Base-by-base conservation (phyloP, 2,797 vertebrate genomes). In the Margarornis squamiger region DNA sequence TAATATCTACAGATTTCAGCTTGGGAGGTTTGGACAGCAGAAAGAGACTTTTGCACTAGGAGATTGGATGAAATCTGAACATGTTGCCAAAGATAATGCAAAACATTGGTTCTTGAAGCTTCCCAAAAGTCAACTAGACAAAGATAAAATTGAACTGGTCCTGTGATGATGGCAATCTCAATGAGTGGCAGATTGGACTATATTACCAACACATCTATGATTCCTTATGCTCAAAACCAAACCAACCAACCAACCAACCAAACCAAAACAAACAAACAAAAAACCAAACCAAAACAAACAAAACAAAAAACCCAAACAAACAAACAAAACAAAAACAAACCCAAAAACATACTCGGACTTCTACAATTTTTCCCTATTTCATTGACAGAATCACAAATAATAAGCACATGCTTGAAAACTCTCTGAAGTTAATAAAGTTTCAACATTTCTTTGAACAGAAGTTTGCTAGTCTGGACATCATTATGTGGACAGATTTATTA, bases 311-410 rank as follows among this genome's bases (percentile, higher is more conserved):
- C n/a, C n/a, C n/a, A 45, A 45, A 19, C 6, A 34, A 17, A 12
- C 38, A 38, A 38, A 38, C 38, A 43, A 34, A 22, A 43, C 19
- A n/a, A 19, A 73, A 32, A 5, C 34, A n/a, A 55, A 45, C n/a
- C 23, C 48, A 45, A 5, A 32, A 3, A 23, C 3, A 48, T 4
- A 48, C 21, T 24, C 39, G n/a, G 9, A 45, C 0, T 0, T 54
- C 43, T 54, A 24, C 4, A 3, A 34, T 12, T 70, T 86, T 71
- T 66, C 26, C 8, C 55, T 63, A 41, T 51, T 76, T 75, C 57
- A 58, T 29, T 55, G 46, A 72, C 16, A 68, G 4, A 90, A 80
- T 67, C 19, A 24, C 10, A 17, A 84, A 74, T 38, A 85, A 24
- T 43, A 70, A 85, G 7, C 38, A 90, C 45, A 79, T 62, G 62